Base-by-base conservation (phyloP, 2,888 invertebrate genomes). In the Thalpophila matura region DNA sequence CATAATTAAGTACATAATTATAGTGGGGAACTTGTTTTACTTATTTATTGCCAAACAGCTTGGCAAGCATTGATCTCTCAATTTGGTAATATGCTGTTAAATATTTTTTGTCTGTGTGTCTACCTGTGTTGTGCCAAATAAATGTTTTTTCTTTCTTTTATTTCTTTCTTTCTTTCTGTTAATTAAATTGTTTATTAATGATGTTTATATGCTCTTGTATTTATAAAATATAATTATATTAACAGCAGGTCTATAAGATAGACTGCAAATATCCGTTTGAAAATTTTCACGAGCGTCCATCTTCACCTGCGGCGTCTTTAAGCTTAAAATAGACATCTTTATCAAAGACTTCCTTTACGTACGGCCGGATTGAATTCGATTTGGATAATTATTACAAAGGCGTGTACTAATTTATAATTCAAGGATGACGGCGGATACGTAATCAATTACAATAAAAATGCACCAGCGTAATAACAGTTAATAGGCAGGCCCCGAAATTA, bases 271-370 rank as follows among this genome's bases (percentile, higher is more conserved):
- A 42, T 47, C 26, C 18, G 45, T 46, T 75, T 33, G 3, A 66
- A 40, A 86, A 75, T 77, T 73, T 80, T 84, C 88, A 87, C 65
- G 66, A 82, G 66, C 90, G 24, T 5, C 67, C 54, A 75, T 88
- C 45, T 89, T 40, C 83, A 38, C 31, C 33, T 53, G 27, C 16
- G 22, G 65, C 54, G 65, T 38, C 29, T 9, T 69, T 74, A 61
- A 55, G 76, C 85, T 88, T 87, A 89, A 92, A 91, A 91, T 91
- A 90, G 87, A 90, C 83, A 82, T 83, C 89, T 91, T 88, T 91
- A 91, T 90, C 90, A 89, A 85, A 89, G 84, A 86, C 85, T 89
- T 88, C 83, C 84, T 86, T 83, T 75, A 82, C 84, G 83, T 83
- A 82, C 75, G 86, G 79, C 69, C 79, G 76, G 86, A 86, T 87